Base-by-base conservation (phyloP, 1,140 invertebrate genomes). In the Drosophila subpulchrella region DNA sequence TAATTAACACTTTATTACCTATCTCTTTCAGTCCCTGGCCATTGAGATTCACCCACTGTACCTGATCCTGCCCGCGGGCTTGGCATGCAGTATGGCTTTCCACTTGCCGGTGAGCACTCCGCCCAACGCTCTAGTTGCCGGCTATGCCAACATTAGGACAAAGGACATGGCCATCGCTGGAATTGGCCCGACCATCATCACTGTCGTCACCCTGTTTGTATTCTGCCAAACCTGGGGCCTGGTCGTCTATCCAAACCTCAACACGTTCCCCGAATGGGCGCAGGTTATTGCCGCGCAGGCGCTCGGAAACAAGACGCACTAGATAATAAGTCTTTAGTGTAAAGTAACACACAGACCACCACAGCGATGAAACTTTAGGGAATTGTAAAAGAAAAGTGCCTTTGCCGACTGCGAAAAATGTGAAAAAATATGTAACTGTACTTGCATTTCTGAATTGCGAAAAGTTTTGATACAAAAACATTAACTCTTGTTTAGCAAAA, bases 71-170 rank as follows among this genome's bases (percentile, higher is more conserved):
- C 97, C 98, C 0, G 95, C 97, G 0, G 95, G 97, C 0, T 91
- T 96, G 47, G 95, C 94, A 7, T 97, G 96, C 90, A 97, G 97
- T 7, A 98, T 95, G 93, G 94, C 95, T 4, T 96, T 96, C 93
- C 93, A 93, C 44, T 74, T 93, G 67, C 96, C 97, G 8, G 96
- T 97, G 2, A 93, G 93, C 58, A 96, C 95, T 0, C 97, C 98
- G 5, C 98, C 98, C n/a, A 99, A 99, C 93, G 98, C 98, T 1
- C 97, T 99, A 56, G 97, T 97, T 0, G 97, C 97, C 47, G 96
- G 96, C 1, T 96, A 96, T 30, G 96, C 95, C 2, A 94, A 95
- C 68, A 97, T 97, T 85, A 95, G 94, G 60, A 96, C 96, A 1
- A 94, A 94, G 68, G 96, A 97, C 81, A 97, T 97, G 94, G 94